Evolutionary conservation across 2,113 vertebrate genomes (phyloP), one percentile per base, ranked within the genome.

Genomic region (Ondatra zibethicus): DNA sequence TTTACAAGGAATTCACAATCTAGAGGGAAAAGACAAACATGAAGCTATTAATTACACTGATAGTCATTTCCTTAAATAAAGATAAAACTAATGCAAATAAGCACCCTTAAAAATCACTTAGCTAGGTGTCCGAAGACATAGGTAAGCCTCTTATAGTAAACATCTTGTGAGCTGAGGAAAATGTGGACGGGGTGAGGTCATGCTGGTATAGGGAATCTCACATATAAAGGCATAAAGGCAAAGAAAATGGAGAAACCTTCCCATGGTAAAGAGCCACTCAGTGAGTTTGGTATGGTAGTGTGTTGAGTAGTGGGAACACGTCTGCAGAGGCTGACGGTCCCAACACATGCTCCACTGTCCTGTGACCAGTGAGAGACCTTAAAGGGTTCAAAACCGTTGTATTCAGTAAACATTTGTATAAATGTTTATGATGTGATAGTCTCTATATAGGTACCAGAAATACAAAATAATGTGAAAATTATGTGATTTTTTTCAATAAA

Each of bases 1-100:
- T 66, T 95, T 96, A 89, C 31, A 94, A 81, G 29, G 63, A 78
- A 29, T 72, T 97, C 33, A 81, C 39, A 94, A 80, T 90, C 36
- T 84, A 96, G 94, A 92, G 29, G 78, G 52, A 86, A 39, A 88
- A 91, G 81, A 65, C n/a, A 96, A 94, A 93, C 27, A 81, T 76
- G 70, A 88, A 89, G 73, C 76, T 87, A 23, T 91, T 96, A 90
- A 81, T 96, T 93, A 89, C 23, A 77, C 58, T 93, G 65, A 65
- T 81, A 70, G 7, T 70, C 75, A 95, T 68, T 36, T 93, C 50
- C 29, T 94, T 1, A 75, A 78, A 80, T 61, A 88, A 70, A 88
- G 65, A 63, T 76, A 94, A 61, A 87, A 90, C 76, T 88, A 39
- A 95, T 66, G 11, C 58, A 80, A 94, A 77, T 17, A 33, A 95